These are phyloP conservation scores for Eonycteris spelaea DNA, from an alignment of 2,113 vertebrate genomes.

Conservation along the genomic window DNA sequence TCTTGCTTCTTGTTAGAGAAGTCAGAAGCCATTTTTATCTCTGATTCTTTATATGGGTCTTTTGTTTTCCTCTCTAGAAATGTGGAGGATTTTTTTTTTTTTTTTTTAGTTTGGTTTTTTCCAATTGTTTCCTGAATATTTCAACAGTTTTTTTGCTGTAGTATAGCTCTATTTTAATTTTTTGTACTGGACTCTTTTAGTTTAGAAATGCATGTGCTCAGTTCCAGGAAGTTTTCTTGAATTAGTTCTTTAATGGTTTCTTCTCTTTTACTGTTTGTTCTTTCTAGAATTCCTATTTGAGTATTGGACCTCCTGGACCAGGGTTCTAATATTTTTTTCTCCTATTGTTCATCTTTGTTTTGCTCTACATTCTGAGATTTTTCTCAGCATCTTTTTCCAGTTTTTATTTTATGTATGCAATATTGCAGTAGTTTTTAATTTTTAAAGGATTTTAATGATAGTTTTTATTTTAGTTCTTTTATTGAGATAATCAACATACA, in stretches of 20 bases:
- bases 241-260: neutral
- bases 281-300: neutral
- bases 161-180: neutral
- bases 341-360: neutral
- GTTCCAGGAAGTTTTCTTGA: neutral
- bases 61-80: neutral
- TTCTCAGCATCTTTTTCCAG: neutral
- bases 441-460: neutral
- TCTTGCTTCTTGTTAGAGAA: neutral
- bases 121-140: neutral
- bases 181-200: neutral
- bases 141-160: neutral
- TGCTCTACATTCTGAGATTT: neutral
- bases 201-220: neutral
- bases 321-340: neutral
- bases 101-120: neutral
- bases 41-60: neutral
- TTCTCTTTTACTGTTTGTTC: neutral
- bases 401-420: neutral
- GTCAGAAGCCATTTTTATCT: conserved; percentile 1
- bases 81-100: neutral
- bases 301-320: neutral
- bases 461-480: neutral
- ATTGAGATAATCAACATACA: neutral
- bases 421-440: neutral